Percentiles rank a stretch among this genome's conserved stretches.
Evolutionary conservation across 1,140 invertebrate species (phyloP).

Genomic region (Sinonovacula constricta): DNA sequence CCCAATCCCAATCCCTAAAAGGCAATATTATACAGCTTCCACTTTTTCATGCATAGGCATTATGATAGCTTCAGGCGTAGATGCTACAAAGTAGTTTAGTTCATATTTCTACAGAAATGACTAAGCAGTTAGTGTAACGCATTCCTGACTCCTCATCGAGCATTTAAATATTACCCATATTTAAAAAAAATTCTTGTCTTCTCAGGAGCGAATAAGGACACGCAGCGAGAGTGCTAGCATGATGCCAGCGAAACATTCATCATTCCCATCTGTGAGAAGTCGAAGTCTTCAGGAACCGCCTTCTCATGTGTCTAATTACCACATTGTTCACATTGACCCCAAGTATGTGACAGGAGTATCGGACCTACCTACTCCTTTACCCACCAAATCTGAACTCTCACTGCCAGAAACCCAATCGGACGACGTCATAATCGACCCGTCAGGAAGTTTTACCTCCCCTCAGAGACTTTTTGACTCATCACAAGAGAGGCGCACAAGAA

Average conservation of each 20-base stretch:
- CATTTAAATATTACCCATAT: too few relatives aligned
- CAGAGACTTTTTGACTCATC: constrained; percentile 26
- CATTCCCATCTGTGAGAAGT: constrained; percentile 2
- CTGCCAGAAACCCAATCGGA: constrained; percentile 10
- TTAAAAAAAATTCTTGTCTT: neutral
- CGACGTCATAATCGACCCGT: constrained; percentile 3
- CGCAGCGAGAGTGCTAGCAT: constrained; percentile 49
- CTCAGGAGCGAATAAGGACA: constrained; percentile 56
- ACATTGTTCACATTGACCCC: constrained; percentile 71
- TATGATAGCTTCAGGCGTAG: too few relatives aligned
- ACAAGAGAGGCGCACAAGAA: constrained; percentile 38
- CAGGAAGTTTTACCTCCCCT: constrained; percentile 12
- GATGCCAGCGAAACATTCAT: constrained; percentile 27
- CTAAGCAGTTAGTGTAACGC: too few relatives aligned
- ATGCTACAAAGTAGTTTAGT: too few relatives aligned
- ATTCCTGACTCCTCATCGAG: too few relatives aligned
- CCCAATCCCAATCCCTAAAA: too few relatives aligned
- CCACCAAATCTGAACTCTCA: neutral
- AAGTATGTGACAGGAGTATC: constrained; percentile 68
- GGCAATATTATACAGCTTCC: too few relatives aligned
- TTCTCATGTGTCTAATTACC: constrained; percentile 45
- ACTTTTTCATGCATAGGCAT: too few relatives aligned
- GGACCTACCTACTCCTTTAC: constrained; percentile 1
- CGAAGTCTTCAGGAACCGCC: constrained; percentile 13
- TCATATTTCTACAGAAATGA: too few relatives aligned